These are phyloP conservation scores for Cataglyphis albicans DNA, from an alignment of 2,888 invertebrate genomes.

Conservation along the genomic window DNA sequence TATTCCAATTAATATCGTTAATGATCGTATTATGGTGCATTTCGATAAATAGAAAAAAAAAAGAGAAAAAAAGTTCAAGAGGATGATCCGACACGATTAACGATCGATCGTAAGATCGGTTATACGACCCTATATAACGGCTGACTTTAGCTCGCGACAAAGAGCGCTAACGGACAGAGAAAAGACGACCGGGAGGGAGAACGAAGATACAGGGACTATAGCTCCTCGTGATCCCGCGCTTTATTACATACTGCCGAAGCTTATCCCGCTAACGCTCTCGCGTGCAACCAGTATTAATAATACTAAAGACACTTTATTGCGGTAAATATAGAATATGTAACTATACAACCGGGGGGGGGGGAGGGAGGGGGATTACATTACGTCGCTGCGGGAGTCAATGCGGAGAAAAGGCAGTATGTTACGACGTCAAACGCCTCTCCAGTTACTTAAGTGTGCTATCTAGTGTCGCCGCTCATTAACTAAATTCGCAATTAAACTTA, in stretches of 20 bases:
- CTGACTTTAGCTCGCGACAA: constrained; percentile 27
- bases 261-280: constrained; percentile 60
- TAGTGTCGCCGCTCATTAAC: constrained; percentile 50
- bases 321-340: constrained; percentile 69
- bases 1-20: background rate
- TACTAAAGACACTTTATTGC: constrained; percentile 73
- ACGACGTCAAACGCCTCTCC: constrained; percentile 39
- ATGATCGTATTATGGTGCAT: constrained; percentile 1
- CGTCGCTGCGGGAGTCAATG: constrained; percentile 36
- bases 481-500: constrained; percentile 55
- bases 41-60: constrained; percentile 17
- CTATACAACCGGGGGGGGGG: constrained; percentile 52
- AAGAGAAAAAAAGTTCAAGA: constrained; percentile 33
- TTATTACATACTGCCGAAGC: constrained; percentile 68
- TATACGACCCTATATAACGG: constrained; percentile 57
- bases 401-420: constrained; percentile 19
- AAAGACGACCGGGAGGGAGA: background rate
- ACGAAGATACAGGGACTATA: constrained; percentile 16
- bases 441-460: constrained; percentile 52
- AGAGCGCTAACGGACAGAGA: constrained; percentile 1
- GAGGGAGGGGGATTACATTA: constrained; percentile 57
- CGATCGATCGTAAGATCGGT: constrained; percentile 73
- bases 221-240: constrained; percentile 51
- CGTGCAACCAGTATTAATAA: constrained; percentile 68
- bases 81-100: constrained; percentile 67